Evolutionary conservation across 1,140 invertebrate genomes (phyloP).

Genomic region (Macrobrachium nipponense): DNA sequence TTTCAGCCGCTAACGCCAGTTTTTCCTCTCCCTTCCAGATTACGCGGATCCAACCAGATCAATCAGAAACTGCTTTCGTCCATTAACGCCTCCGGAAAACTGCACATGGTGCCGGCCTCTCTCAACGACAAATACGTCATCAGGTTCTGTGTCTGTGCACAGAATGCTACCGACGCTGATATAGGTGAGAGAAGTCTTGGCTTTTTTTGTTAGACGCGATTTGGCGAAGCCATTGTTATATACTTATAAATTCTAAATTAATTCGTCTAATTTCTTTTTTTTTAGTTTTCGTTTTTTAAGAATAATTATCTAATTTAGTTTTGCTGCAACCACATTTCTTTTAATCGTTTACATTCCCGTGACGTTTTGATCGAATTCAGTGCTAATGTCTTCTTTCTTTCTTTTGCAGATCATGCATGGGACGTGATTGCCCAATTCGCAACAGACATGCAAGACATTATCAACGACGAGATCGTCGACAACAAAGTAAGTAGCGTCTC

Average conservation of each 20-base stretch:
- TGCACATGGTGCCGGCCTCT: slow-evolving; percentile 97
- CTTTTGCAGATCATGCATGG: slow-evolving; percentile 1
- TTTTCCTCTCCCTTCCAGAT: slow-evolving; percentile 83
- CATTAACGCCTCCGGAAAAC: slow-evolving; percentile 95
- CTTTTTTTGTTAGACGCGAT: not conserved
- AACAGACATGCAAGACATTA: not conserved
- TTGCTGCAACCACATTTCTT: no score
- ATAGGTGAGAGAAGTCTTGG: slow-evolving; percentile 75
- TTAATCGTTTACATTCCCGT: no score
- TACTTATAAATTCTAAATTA: no score
- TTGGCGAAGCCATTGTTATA: not conserved
- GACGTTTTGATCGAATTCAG: no score
- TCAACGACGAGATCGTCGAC: not conserved
- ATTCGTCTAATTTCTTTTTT: no score
- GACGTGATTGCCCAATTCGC: not conserved
- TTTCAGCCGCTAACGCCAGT: not conserved
- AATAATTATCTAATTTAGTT: no score
- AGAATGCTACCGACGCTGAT: slow-evolving; percentile 88
- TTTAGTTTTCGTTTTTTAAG: not conserved
- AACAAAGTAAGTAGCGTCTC: not conserved
- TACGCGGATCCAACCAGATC: slow-evolving; percentile 86
- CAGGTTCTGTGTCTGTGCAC: slow-evolving; percentile 93
- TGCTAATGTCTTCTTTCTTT: not conserved
- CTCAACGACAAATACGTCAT: slow-evolving; percentile 76
- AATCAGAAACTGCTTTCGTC: slow-evolving; percentile 94